Conservation (phyloP, 2,888 invertebrate species). For the Leptinotarsa haldemani region DNA sequence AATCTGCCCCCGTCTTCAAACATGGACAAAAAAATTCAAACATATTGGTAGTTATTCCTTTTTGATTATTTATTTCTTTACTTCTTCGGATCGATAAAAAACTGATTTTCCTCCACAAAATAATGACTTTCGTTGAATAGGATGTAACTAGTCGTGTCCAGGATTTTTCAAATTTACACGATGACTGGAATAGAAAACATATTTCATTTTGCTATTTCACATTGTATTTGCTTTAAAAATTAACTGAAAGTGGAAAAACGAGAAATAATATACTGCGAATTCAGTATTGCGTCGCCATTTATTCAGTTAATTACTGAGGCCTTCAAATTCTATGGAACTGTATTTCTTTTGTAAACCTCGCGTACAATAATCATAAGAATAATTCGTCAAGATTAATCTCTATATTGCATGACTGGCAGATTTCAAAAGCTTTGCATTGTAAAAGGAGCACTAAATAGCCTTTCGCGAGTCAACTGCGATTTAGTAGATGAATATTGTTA, state of each 20-base stretch:
- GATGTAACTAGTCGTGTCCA: no score
- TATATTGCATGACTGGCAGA: slow-evolving; percentile 19
- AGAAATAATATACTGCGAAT: not conserved
- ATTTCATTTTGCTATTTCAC: no score
- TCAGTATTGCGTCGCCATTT: not conserved
- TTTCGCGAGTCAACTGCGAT: slow-evolving; percentile 30
- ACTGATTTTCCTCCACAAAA: no score
- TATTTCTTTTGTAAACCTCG: slow-evolving; percentile 9
- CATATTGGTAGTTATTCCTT: no score
- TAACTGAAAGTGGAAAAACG: not conserved
- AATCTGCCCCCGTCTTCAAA: no score
- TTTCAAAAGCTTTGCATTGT: slow-evolving; percentile 2
- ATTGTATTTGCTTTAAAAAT: no score
- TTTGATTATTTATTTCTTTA: no score
- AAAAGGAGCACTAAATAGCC: slow-evolving; percentile 28
- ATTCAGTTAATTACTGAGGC: not conserved
- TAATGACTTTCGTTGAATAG: no score
- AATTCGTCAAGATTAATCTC: slow-evolving; percentile 20
- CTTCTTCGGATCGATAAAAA: no score
- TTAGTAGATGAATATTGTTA: slow-evolving; percentile 21
- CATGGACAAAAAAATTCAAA: no score
- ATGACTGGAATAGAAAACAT: no score
- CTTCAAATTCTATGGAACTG: not conserved
- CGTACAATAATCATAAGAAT: slow-evolving; percentile 13
- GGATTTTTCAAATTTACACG: no score